A percentile compares a stretch with the other conserved stretches of the same genome.
These are phyloP conservation scores for Zaprionus bogoriensis DNA, from an alignment of 2,888 invertebrate genomes.

Conservation along the genomic window DNA sequence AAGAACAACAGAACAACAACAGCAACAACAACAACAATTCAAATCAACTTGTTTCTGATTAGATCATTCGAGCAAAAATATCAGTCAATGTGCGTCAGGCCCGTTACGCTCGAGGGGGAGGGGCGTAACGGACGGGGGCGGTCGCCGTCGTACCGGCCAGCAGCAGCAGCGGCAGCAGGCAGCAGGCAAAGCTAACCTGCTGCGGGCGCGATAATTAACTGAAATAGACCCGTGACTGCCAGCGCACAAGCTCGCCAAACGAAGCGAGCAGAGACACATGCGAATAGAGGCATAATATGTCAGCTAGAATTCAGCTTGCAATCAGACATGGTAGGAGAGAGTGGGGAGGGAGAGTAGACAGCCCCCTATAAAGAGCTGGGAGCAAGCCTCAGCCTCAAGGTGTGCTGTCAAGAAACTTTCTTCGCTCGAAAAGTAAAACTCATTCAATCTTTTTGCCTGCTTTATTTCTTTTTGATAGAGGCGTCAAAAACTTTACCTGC, in stretches of 20 bases:
- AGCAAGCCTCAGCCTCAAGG: slow-evolving; percentile 20
- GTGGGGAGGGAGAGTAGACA: background rate
- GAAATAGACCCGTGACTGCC: slow-evolving; percentile 73
- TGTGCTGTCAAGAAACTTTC: slow-evolving; percentile 48
- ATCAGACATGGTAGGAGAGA: background rate
- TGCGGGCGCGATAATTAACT: slow-evolving; percentile 72
- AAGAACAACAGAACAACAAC: slow-evolving; percentile 32
- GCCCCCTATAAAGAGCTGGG: slow-evolving; percentile 25
- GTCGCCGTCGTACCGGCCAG: slow-evolving; percentile 28
- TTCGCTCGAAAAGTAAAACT: slow-evolving; percentile 28
- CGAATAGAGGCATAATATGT: slow-evolving; percentile 27
- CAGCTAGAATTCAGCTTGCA: slow-evolving; percentile 21
- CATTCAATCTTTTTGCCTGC: slow-evolving; percentile 15
- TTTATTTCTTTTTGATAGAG: background rate
- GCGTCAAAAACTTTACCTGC: slow-evolving; percentile 22
- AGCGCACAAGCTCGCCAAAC: slow-evolving; percentile 21
- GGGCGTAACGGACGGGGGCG: background rate
- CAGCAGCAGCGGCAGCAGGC: too few relatives aligned
- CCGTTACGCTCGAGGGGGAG: slow-evolving; percentile 1
- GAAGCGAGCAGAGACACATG: slow-evolving; percentile 20
- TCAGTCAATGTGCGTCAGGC: slow-evolving; percentile 67
- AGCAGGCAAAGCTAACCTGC: slow-evolving; percentile 70
- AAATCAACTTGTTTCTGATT: slow-evolving; percentile 77
- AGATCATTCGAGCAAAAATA: slow-evolving; percentile 73
- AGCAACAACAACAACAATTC: slow-evolving; percentile 54